Percentiles rank a stretch among this genome's conserved stretches.
phyloP scores from a whole-genome alignment of 2,797 vertebrate genomes.

The Gymnoscopelus microlampas region DNA sequence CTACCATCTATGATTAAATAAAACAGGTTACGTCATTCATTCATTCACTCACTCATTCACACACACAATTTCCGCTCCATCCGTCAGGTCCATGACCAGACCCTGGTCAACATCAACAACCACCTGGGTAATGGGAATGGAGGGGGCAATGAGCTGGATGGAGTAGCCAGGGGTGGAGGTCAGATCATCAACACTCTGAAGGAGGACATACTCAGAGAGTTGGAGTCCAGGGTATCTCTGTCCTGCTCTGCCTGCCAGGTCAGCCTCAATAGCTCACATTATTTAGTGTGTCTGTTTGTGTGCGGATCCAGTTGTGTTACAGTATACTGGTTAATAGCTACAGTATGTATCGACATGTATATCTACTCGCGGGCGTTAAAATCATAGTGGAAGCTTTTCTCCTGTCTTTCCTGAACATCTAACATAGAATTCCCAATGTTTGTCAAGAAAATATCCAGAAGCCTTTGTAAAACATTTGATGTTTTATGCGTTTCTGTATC shows the following conservation, averaged over 20 bases:
- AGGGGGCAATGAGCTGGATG: slow-evolving; percentile 63
- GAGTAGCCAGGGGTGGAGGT: slow-evolving; percentile 19
- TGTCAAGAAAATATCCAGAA: no score
- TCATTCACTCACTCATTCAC: background rate
- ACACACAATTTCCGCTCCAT: background rate
- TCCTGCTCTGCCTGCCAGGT: slow-evolving; percentile 88
- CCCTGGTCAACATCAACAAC: slow-evolving; percentile 85
- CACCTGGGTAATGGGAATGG: slow-evolving; percentile 73
- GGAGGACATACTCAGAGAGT: slow-evolving; percentile 79
- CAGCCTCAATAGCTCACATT: background rate
- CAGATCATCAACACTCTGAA: slow-evolving; percentile 74
- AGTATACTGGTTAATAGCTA: no score
- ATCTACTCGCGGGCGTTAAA: no score
- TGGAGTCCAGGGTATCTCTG: slow-evolving; percentile 85
- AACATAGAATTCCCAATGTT: background rate
- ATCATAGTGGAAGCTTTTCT: no score
- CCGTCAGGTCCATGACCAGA: slow-evolving; percentile 83
- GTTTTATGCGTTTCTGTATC: no score
- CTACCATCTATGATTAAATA: no score
- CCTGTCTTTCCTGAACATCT: no score
- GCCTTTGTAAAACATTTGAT: no score
- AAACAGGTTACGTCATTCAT: background rate
- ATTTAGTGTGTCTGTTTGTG: background rate
- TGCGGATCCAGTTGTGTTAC: no score
- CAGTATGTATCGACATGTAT: no score